Percentiles rank a stretch among this genome's conserved stretches.
Conservation (phyloP, 2,113 vertebrate genomes). For the Gobius niger region DNA sequence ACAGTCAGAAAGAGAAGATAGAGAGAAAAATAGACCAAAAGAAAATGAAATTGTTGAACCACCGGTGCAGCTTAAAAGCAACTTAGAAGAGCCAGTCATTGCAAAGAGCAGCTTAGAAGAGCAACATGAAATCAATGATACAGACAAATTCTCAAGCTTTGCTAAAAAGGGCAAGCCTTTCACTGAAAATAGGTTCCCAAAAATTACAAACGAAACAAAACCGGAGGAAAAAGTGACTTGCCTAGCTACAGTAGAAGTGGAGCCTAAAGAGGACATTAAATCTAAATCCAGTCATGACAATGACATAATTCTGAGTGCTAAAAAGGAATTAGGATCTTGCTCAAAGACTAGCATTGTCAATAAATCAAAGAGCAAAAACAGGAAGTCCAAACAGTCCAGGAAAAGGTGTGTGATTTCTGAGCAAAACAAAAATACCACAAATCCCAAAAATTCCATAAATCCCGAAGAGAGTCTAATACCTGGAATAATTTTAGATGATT, state of each 20-base stretch:
- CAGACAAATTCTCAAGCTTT: slow-evolving; percentile 8
- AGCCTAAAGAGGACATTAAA: slow-evolving; percentile 26
- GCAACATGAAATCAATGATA: slow-evolving; percentile 13
- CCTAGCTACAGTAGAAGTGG: not conserved
- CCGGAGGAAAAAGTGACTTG: not conserved
- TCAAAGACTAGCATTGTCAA: not conserved
- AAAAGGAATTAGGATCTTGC: slow-evolving; percentile 18
- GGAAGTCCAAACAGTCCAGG: not conserved
- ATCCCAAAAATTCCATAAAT: slow-evolving; percentile 11
- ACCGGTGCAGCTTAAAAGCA: slow-evolving; percentile 35
- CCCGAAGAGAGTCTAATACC: not conserved
- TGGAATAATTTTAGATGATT: slow-evolving; percentile 16
- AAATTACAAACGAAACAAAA: not conserved
- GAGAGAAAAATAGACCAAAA: slow-evolving; percentile 33
- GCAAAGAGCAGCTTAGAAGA: slow-evolving; percentile 6
- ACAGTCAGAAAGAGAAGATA: too few relatives aligned
- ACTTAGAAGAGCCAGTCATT: slow-evolving; percentile 23
- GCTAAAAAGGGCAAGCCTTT: not conserved
- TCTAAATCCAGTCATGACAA: not conserved
- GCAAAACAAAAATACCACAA: slow-evolving; percentile 21
- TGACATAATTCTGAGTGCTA: slow-evolving; percentile 1
- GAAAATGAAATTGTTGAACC: slow-evolving; percentile 24
- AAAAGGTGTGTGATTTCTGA: slow-evolving; percentile 17
- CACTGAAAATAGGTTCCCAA: slow-evolving; percentile 31
- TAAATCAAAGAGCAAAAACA: not conserved